phyloP scores from a whole-genome alignment of 2,113 vertebrate species.

The Campylomormyrus tamandua region DNA sequence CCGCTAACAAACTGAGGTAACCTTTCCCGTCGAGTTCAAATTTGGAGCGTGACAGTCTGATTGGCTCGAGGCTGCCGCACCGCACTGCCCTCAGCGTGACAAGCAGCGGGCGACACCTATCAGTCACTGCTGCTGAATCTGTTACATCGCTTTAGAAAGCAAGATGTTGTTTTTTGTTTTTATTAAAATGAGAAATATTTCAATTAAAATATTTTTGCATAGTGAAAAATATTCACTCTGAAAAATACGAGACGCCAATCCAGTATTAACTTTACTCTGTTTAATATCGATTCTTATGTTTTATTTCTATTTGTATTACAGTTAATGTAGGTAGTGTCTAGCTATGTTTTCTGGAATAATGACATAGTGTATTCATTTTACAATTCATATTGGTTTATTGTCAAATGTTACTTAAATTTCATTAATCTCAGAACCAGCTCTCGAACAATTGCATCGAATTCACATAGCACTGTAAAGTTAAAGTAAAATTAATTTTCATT shows the following conservation, averaged over 20 bases:
- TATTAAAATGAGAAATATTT: neutral
- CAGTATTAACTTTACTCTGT: neutral
- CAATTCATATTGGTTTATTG: neutral
- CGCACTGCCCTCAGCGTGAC: neutral
- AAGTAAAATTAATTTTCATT: neutral
- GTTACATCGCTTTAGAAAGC: neutral
- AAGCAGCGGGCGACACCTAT: neutral
- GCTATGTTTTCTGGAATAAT: neutral
- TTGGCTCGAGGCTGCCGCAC: conserved; percentile 19
- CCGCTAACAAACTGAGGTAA: neutral
- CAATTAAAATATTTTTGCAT: neutral
- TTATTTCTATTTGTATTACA: neutral
- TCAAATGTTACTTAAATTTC: neutral
- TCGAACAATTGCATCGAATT: neutral
- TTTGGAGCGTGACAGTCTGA: conserved; percentile 25
- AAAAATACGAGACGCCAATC: neutral
- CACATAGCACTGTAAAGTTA: neutral
- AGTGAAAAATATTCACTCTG: neutral
- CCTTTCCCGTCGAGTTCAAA: conserved; percentile 32
- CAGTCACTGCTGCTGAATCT: neutral
- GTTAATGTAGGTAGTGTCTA: neutral
- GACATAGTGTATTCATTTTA: neutral
- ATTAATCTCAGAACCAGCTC: neutral
- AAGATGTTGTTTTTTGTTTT: neutral
- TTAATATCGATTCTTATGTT: neutral